Percentiles rank a stretch among this genome's conserved stretches.
Conservation (phyloP, 2,888 invertebrate genomes). For the Hesperia comma region DNA sequence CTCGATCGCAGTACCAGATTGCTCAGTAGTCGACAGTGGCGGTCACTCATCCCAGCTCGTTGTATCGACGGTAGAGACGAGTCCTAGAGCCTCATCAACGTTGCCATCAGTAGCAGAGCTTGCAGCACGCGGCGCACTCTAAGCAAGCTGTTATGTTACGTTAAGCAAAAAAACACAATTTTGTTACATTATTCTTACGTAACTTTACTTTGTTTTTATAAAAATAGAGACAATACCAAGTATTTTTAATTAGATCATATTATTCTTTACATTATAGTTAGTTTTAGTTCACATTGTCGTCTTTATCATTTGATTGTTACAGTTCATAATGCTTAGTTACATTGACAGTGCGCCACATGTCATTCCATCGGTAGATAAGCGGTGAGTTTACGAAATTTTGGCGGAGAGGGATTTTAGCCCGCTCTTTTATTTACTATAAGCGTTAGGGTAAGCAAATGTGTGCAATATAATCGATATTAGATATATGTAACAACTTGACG, state of each 20-base stretch:
- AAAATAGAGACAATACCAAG: background rate
- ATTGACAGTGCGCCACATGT: slow-evolving; percentile 70
- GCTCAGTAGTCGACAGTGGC: slow-evolving; percentile 16
- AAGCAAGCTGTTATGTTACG: slow-evolving; percentile 62
- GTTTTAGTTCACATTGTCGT: background rate
- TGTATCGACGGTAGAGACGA: slow-evolving; percentile 56
- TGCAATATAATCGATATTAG: slow-evolving; percentile 78
- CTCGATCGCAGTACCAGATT: slow-evolving; percentile 8
- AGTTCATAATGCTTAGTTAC: slow-evolving; percentile 71
- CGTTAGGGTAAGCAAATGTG: slow-evolving; percentile 73
- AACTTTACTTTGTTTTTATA: background rate
- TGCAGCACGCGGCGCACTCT: slow-evolving; percentile 71
- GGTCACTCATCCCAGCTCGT: slow-evolving; percentile 56
- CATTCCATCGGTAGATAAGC: slow-evolving; percentile 81
- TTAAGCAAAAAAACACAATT: slow-evolving; percentile 12
- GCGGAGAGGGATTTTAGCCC: slow-evolving; percentile 84
- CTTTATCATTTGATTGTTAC: slow-evolving; percentile 9
- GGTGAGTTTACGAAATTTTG: slow-evolving; percentile 83
- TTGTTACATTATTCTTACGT: background rate
- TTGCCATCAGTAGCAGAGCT: slow-evolving; percentile 64
- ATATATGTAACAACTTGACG: slow-evolving; percentile 57
- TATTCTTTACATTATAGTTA: background rate
- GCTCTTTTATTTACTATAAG: slow-evolving; percentile 67
- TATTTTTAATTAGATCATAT: background rate
- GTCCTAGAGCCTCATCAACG: slow-evolving; percentile 49